A percentile compares a stretch with the other conserved stretches of the same genome.
These are phyloP conservation scores for honey bee (Apis mellifera) DNA, from an alignment of 1,140 invertebrate genomes.

Conservation along the genomic window Amel_HAv3.1 CM009943.2:6243001-6243500, in stretches of 20 bases:
- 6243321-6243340: neutral
- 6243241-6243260: slow-evolving; percentile 35
- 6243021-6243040: slow-evolving; percentile 59
- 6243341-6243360: neutral
- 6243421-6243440: too few relatives aligned
- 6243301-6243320: neutral
- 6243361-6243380: neutral
- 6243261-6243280: neutral
- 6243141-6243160: neutral
- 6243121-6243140: slow-evolving; percentile 1
- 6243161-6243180: neutral
- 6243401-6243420: too few relatives aligned
- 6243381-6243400: too few relatives aligned
- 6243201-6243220: neutral
- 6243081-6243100: neutral
- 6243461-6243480: too few relatives aligned
- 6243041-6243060: slow-evolving; percentile 56
- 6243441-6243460: too few relatives aligned
- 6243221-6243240: neutral
- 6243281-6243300: neutral
- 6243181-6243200: slow-evolving; percentile 32
- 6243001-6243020: slow-evolving; percentile 27
- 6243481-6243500: too few relatives aligned
- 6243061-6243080: neutral
- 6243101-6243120: neutral